Base-by-base conservation (phyloP, 2,797 vertebrate species). In the Melanotaenia nigrans region DNA sequence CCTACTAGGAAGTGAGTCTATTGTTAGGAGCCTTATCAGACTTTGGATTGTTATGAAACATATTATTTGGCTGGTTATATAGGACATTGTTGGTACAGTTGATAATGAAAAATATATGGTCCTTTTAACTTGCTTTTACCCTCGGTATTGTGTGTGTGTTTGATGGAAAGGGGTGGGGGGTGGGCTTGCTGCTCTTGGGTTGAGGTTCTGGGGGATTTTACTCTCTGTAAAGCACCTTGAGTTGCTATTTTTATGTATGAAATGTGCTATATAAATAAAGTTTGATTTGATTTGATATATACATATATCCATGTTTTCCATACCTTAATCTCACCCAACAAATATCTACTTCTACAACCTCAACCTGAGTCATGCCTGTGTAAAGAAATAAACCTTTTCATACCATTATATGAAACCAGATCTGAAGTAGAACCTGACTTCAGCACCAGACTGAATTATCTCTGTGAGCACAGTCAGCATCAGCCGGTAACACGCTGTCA, bases 341-440 rank as follows among this genome's bases (percentile, higher is more conserved):
- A 1, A 49, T 55, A 38, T 3, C 3, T 53, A 24, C 54, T 70
- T 55, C 36, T 65, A 28, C 47, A 32, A 33, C 20, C 49, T 59
- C 35, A 75, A n/a, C 33, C 42, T 68, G 64, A 36, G 54, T 16
- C 58, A 55, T 35, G 5, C 56, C 53, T 61, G 28, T 49, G n/a
- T 36, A 60, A 54, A 61, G 65, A 59, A 42, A 53, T 49, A 59
- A 36, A 30, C 25, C 65, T 42, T 25, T 47, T 47, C n/a, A 47
- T 47, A 47, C 20, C 42, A 47, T 47, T 71, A 55, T 20, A n/a
- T 51, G 47, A 63, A 75, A 68, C 18, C 12, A 1, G 0, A 40
- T 57, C 55, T 63, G 57, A 63, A 68, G 62, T 54, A 62, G 42
- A 66, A 78, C 67, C 59, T 51, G 67, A 64, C 63, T 71, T 65